Evolutionary conservation across 2,888 invertebrate species (phyloP).

Genomic region (Cataglyphis cursor): DNA sequence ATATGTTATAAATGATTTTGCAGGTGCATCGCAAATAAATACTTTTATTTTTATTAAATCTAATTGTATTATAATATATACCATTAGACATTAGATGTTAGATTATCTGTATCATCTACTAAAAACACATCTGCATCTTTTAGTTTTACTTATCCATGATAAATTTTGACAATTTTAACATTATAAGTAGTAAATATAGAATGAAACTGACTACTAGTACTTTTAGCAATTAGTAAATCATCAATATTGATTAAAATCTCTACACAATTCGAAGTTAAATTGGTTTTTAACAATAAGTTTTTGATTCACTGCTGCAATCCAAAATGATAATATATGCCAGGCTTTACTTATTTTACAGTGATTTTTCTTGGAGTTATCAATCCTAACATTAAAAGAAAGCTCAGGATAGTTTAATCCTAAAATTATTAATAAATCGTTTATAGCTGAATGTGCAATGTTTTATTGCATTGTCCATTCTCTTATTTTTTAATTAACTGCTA

Average conservation of each 20-base stretch:
- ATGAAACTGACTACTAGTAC: constrained; percentile 2
- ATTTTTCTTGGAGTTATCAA: constrained; percentile 5
- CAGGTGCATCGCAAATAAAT: too few species aligned
- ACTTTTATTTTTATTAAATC: too few species aligned
- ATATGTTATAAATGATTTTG: too few species aligned
- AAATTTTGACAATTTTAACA: not conserved
- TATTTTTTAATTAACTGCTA: not conserved
- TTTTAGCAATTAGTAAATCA: constrained; percentile 16
- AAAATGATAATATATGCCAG: not conserved
- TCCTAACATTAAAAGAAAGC: not conserved
- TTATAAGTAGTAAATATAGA: constrained; percentile 1
- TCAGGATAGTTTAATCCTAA: not conserved
- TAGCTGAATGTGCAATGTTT: constrained; percentile 9
- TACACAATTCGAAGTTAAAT: not conserved
- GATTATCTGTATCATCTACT: too few species aligned
- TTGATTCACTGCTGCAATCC: not conserved
- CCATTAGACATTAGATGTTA: too few species aligned
- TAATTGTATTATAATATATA: too few species aligned
- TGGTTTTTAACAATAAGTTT: not conserved
- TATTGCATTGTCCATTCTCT: not conserved
- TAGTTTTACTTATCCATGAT: too few species aligned
- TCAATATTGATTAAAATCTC: constrained; percentile 14
- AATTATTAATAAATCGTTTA: not conserved
- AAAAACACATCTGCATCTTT: too few species aligned
- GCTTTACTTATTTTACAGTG: not conserved